A percentile compares a stretch with the other conserved stretches of the same genome.
Evolutionary conservation across 2,113 vertebrate genomes (phyloP).

Genomic region (Myxocyprinus asiaticus): DNA sequence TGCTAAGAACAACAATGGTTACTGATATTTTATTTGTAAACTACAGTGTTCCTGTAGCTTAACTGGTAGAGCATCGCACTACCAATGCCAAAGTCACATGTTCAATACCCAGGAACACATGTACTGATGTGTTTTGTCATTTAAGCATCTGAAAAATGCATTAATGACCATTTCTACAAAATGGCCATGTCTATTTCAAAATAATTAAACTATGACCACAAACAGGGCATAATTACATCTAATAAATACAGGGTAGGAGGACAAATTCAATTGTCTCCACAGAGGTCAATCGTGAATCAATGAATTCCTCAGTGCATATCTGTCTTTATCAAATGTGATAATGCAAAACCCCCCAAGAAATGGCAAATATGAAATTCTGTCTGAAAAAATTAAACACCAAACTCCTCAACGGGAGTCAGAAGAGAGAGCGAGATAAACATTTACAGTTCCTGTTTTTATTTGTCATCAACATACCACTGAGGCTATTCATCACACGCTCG

Average conservation of each 20-base stretch:
- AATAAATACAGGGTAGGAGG: conserved; percentile 52
- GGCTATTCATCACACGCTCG: conserved; percentile 67
- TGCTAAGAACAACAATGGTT: too few species aligned
- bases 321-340: background rate
- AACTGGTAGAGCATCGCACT: too few species aligned
- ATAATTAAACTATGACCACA: too few species aligned
- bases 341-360: conserved; percentile 12
- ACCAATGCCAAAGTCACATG: too few species aligned
- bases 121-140: too few species aligned
- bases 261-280: conserved; percentile 47
- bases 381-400: conserved; percentile 57
- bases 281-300: background rate
- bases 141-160: too few species aligned
- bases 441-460: conserved; percentile 81
- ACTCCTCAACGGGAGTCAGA: conserved; percentile 60
- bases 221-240: conserved; percentile 11
- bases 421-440: conserved; percentile 65
- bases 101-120: too few species aligned
- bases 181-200: too few species aligned
- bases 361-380: conserved; percentile 50
- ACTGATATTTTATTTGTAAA: too few species aligned
- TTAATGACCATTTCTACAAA: too few species aligned
- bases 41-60: too few species aligned
- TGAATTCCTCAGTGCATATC: background rate
- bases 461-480: conserved; percentile 68